Evolutionary conservation across 2,113 vertebrate species (phyloP).

Genomic region (Oplegnathus fasciatus): DNA sequence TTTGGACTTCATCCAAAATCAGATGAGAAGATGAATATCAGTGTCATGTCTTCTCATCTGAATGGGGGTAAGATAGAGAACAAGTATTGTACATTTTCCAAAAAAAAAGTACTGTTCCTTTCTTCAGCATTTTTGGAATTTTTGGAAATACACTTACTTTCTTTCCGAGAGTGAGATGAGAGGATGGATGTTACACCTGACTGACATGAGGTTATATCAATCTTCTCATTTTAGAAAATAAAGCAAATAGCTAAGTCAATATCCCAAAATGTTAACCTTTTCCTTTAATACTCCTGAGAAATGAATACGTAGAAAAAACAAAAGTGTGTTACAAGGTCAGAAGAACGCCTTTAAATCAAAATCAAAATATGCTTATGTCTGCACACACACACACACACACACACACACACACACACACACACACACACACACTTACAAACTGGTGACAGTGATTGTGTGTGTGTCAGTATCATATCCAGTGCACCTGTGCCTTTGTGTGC

Average conservation of each 20-base stretch:
- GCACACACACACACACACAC: no score
- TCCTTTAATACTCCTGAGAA: not conserved
- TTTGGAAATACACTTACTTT: no score
- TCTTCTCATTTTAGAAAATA: no score
- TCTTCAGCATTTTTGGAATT: not conserved
- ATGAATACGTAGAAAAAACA: not conserved
- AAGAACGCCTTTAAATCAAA: not conserved
- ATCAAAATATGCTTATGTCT: not conserved
- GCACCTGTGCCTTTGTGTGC: conserved; percentile 60
- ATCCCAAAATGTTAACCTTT: not conserved
- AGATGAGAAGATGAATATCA: not conserved
- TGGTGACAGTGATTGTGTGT: not conserved
- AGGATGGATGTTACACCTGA: not conserved
- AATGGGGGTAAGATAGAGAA: not conserved
- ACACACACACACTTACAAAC: not conserved
- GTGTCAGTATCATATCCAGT: conserved; percentile 30
- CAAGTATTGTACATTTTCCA: not conserved
- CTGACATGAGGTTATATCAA: no score
- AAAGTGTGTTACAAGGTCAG: not conserved
- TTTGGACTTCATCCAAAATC: no score
- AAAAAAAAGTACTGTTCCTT: not conserved
- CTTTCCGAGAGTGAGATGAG: not conserved
- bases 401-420: not conserved
- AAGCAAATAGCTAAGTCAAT: no score
- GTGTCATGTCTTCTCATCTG: not conserved